Evolutionary conservation across 2,888 invertebrate species (phyloP).

Genomic region (Ditylenchus weischeri): DNA sequence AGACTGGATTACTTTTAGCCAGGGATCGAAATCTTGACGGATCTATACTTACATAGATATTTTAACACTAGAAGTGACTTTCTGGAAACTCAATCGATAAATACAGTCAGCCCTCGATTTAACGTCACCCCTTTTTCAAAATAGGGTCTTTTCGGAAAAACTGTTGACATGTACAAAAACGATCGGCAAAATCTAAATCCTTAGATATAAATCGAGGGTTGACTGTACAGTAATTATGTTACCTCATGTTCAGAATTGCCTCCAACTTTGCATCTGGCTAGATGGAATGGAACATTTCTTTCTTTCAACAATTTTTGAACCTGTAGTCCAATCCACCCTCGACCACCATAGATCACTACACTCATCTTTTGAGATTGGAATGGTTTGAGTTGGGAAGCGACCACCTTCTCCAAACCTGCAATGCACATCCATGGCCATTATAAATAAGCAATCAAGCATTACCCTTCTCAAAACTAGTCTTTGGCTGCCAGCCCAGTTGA

Average conservation of each 20-base stretch:
- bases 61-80: no score
- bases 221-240: not conserved
- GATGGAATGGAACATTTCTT: conserved; percentile 40
- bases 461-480: conserved; percentile 50
- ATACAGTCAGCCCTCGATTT: no score
- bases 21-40: no score
- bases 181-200: no score
- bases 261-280: conserved; percentile 50
- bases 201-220: no score
- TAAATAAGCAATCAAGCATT: not conserved
- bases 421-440: not conserved
- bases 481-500: conserved; percentile 52
- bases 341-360: conserved; percentile 54
- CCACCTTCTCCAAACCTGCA: conserved; percentile 47
- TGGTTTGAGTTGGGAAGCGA: conserved; percentile 41
- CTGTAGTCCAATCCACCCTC: conserved; percentile 46
- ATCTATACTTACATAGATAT: no score
- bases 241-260: conserved; percentile 46
- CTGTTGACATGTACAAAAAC: no score
- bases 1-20: no score
- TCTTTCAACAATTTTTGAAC: conserved; percentile 40
- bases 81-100: no score
- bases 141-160: no score
- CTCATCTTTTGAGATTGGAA: conserved; percentile 44
- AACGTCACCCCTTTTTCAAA: no score